Percentiles rank a stretch among this genome's conserved stretches.
These are phyloP conservation scores for Philereme vetulata DNA, from an alignment of 2,888 invertebrate species.

Conservation along the genomic window DNA sequence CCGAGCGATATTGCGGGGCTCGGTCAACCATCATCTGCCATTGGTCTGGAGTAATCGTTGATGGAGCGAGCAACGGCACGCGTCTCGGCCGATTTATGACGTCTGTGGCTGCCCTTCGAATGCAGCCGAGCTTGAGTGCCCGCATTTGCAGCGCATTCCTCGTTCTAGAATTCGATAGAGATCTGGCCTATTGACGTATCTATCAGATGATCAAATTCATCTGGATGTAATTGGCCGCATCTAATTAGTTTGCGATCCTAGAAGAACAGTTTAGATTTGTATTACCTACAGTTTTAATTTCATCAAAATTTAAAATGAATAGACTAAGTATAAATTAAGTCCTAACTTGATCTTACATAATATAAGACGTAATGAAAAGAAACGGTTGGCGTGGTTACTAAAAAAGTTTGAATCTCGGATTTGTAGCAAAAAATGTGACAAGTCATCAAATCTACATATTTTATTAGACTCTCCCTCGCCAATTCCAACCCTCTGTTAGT, in stretches of 20 bases:
- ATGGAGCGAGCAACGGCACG: slow-evolving; percentile 52
- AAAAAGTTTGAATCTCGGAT: slow-evolving; percentile 80
- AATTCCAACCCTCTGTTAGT: slow-evolving; percentile 75
- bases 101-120: slow-evolving; percentile 53
- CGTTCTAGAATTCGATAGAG: slow-evolving; percentile 29
- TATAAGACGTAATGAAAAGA: slow-evolving; percentile 61
- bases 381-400: slow-evolving; percentile 53
- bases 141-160: slow-evolving; percentile 47
- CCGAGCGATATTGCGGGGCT: slow-evolving; percentile 38
- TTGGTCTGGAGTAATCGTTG: slow-evolving; percentile 54
- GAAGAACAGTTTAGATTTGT: too few relatives aligned
- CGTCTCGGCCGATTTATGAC: slow-evolving; percentile 60
- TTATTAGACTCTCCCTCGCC: slow-evolving; percentile 78
- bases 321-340: slow-evolving; percentile 1
- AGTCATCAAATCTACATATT: slow-evolving; percentile 84
- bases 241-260: too few relatives aligned
- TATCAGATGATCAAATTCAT: slow-evolving; percentile 10
- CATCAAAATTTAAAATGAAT: too few relatives aligned
- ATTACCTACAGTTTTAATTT: too few relatives aligned
- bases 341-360: slow-evolving; percentile 43
- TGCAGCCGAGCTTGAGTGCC: slow-evolving; percentile 50
- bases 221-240: not conserved
- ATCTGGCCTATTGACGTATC: slow-evolving; percentile 15
- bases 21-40: slow-evolving; percentile 43
- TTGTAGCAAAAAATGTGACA: slow-evolving; percentile 83